A percentile compares a stretch with the other conserved stretches of the same genome.
These are phyloP conservation scores for Hydrotaea cyrtoneurina DNA, from an alignment of 2,888 invertebrate genomes.

Conservation along the genomic window DNA sequence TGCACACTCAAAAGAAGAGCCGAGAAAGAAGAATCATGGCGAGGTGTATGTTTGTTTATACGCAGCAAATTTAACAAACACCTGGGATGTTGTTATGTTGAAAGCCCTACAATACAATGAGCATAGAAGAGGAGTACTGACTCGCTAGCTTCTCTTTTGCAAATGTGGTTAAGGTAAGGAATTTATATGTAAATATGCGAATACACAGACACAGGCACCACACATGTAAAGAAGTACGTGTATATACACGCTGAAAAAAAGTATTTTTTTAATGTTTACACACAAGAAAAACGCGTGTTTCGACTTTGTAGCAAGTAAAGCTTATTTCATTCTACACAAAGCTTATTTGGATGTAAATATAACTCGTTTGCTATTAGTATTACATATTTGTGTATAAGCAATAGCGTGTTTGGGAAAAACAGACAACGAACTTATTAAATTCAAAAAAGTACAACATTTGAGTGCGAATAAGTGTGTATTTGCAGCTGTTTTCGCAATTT, in stretches of 20 bases:
- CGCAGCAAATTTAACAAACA: constrained; percentile 51
- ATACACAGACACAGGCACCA: constrained; percentile 1
- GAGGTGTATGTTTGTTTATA: constrained; percentile 7
- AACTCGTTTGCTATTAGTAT: no score
- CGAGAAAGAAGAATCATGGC: background rate
- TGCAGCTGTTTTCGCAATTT: no score
- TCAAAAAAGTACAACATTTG: no score
- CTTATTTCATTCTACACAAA: no score
- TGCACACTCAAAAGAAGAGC: background rate
- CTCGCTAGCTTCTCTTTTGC: background rate
- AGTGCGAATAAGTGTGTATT: no score
- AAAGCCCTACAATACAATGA: constrained; percentile 47
- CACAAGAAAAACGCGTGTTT: no score
- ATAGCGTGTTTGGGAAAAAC: no score
- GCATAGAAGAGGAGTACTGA: constrained; percentile 17
- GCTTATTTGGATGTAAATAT: no score
- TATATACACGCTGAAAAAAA: background rate
- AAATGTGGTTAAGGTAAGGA: constrained; percentile 44
- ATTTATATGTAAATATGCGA: constrained; percentile 50
- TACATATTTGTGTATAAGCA: no score
- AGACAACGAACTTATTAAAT: no score
- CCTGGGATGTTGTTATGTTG: constrained; percentile 49
- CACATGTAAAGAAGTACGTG: background rate
- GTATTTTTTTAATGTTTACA: no score
- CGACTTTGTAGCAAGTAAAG: no score